A percentile compares a stretch with the other conserved stretches of the same genome.
Evolutionary conservation across 2,888 invertebrate genomes (phyloP).

Genomic region (Lydus trimaculatus): DNA sequence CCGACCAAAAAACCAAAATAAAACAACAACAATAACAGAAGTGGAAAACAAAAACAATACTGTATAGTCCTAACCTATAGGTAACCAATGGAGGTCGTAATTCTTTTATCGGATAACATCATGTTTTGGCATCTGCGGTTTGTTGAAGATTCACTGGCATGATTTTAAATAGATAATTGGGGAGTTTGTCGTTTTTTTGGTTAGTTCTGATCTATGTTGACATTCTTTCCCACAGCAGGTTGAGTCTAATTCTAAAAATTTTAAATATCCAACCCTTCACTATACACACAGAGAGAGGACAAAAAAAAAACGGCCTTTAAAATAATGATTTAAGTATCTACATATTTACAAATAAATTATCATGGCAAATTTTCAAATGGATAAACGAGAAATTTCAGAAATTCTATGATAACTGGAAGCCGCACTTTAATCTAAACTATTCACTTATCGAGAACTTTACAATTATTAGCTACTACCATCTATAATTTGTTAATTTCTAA

Average conservation of each 20-base stretch:
- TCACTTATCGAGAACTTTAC: not conserved
- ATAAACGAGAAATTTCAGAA: not conserved
- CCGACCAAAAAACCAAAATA: not conserved
- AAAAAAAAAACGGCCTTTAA: not conserved
- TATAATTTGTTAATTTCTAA: too few relatives aligned
- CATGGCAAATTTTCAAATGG: not conserved
- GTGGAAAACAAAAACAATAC: not conserved
- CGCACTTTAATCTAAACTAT: not conserved
- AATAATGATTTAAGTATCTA: too few relatives aligned
- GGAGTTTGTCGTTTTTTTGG: not conserved
- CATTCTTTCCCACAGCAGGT: constrained; percentile 9
- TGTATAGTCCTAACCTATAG: not conserved
- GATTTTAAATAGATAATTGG: constrained; percentile 8
- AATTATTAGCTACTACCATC: not conserved
- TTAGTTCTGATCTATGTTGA: not conserved
- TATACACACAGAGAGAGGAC: not conserved
- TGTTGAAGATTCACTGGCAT: constrained; percentile 7
- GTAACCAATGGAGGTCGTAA: not conserved
- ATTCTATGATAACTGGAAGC: not conserved
- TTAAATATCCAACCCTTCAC: not conserved
- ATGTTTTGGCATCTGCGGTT: constrained; percentile 9
- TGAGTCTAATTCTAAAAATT: not conserved
- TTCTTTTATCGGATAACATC: constrained; percentile 8
- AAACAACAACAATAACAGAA: not conserved
- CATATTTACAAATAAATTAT: not conserved